Evolutionary conservation across 2,888 invertebrate species (phyloP).

Genomic region (Argynnis bischoffii): DNA sequence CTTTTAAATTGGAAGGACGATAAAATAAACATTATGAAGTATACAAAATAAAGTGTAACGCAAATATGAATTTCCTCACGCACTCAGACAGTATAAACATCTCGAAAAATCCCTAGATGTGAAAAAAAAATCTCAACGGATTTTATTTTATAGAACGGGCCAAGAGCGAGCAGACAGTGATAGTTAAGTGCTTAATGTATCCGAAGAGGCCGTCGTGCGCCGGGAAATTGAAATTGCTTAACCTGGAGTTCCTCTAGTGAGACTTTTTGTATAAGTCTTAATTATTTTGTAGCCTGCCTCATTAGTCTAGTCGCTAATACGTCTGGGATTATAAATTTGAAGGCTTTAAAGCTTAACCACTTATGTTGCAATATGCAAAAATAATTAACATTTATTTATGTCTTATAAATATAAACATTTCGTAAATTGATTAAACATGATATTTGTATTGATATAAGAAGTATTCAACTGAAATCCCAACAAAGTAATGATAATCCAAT

Average conservation of each 20-base stretch:
- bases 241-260: slow-evolving; percentile 43
- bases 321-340: neutral
- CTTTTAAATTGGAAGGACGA: neutral
- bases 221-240: slow-evolving; percentile 77
- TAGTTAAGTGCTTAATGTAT: slow-evolving; percentile 81
- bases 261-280: slow-evolving; percentile 30
- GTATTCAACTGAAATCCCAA: no score
- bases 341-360: no score
- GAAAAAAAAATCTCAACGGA: slow-evolving; percentile 37
- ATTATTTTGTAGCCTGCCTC: neutral
- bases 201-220: slow-evolving; percentile 68
- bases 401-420: no score
- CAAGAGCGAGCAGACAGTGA: slow-evolving; percentile 76
- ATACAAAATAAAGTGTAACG: slow-evolving; percentile 5
- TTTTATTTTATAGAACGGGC: slow-evolving; percentile 65
- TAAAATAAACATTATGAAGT: slow-evolving; percentile 1
- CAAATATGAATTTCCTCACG: slow-evolving; percentile 21
- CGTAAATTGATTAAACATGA: no score
- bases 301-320: neutral
- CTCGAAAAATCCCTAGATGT: slow-evolving; percentile 33
- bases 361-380: no score
- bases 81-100: slow-evolving; percentile 38
- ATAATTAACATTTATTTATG: no score
- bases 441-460: no score
- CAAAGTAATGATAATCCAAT: no score